Evolutionary conservation across 2,113 vertebrate species (phyloP).

Genomic region (Microtus ochrogaster): DNA sequence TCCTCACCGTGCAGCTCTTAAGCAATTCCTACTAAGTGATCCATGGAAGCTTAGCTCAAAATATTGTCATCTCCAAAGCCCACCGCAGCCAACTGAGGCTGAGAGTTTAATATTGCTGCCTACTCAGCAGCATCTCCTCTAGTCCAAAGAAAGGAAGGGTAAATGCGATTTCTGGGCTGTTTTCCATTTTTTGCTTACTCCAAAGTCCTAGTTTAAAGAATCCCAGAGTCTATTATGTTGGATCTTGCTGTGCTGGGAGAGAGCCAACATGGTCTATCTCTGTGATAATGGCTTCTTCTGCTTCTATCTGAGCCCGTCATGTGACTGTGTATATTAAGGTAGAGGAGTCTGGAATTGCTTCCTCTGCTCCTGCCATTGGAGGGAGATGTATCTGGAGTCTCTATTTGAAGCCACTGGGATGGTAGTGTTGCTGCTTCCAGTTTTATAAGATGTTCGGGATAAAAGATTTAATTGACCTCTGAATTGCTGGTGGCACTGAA

Average conservation of each 20-base stretch:
- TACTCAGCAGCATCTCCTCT: neutral
- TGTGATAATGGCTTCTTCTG: neutral
- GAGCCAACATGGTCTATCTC: neutral
- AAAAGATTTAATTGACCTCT: neutral
- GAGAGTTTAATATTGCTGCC: neutral
- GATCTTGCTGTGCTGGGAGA: neutral
- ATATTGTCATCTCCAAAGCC: neutral
- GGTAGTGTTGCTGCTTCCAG: neutral
- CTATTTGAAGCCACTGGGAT: neutral
- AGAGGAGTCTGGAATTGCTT: neutral
- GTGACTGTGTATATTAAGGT: neutral
- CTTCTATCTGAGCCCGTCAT: neutral
- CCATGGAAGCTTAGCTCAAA: neutral
- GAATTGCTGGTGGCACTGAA: neutral
- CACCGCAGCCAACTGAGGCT: neutral
- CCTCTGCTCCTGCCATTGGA: neutral
- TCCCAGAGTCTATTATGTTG: neutral
- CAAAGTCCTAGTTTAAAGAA: slow-evolving; percentile 10
- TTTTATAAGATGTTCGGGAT: neutral
- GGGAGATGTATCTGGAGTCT: neutral
- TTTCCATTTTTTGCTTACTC: slow-evolving; percentile 45
- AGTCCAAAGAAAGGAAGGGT: neutral
- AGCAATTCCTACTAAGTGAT: neutral
- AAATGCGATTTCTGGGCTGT: slow-evolving; percentile 25
- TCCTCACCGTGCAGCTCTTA: neutral